Conservation (phyloP, 1,140 invertebrate species). For the Coboldia fuscipes region DNA sequence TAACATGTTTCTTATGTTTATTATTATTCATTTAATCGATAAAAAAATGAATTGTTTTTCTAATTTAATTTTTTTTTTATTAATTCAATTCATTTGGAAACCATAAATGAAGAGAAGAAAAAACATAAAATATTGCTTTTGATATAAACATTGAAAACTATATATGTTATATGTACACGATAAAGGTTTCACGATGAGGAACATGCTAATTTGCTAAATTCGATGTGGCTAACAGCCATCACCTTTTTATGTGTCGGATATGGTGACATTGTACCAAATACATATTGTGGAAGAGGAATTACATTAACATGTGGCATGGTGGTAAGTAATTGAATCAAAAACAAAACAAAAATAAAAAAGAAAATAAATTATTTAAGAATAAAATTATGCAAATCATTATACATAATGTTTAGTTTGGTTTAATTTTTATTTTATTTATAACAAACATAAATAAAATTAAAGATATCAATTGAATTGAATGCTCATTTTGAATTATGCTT, state of each 20-base stretch:
- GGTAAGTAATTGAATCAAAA: conserved; percentile 38
- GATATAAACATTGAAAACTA: too few species aligned
- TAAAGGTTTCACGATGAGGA: conserved; percentile 65
- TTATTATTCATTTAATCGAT: conserved; percentile 9
- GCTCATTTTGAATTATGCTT: too few species aligned
- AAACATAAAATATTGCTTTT: too few species aligned
- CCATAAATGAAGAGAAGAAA: too few species aligned
- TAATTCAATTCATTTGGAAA: too few species aligned
- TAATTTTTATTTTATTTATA: too few species aligned
- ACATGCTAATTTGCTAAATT: conserved; percentile 77
- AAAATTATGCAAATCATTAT: not conserved
- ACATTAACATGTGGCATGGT: conserved; percentile 81
- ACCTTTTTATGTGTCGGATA: conserved; percentile 66
- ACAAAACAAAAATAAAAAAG: not conserved
- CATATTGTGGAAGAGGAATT: conserved; percentile 78
- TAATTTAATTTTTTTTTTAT: too few species aligned
- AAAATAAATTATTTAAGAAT: not conserved
- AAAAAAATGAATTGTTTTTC: too few species aligned
- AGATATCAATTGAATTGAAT: too few species aligned
- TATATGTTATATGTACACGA: too few species aligned
- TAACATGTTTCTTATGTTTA: not conserved
- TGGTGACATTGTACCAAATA: conserved; percentile 84
- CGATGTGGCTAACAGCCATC: conserved; percentile 83
- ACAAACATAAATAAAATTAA: too few species aligned
- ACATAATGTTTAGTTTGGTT: not conserved